A percentile compares a stretch with the other conserved stretches of the same genome.
phyloP scores from a whole-genome alignment of 2,797 vertebrate species.

The Paedocypris micromegethes region DNA sequence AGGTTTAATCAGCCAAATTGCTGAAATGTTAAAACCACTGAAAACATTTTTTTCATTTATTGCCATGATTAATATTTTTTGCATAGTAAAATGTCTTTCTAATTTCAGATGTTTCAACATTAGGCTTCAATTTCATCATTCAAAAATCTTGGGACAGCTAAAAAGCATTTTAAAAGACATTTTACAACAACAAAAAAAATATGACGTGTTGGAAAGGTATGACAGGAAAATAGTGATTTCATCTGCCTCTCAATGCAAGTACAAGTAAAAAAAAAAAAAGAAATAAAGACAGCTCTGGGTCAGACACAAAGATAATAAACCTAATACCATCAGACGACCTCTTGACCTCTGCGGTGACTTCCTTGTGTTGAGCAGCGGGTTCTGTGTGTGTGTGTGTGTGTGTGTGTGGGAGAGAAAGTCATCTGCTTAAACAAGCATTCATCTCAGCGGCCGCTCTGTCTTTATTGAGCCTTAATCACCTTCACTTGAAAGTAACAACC shows the following conservation, averaged over 20 bases:
- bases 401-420: slow-evolving; percentile 40
- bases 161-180: no score
- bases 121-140: no score
- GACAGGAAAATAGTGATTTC: neutral
- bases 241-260: slow-evolving; percentile 14
- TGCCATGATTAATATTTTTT: no score
- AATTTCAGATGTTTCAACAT: no score
- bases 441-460: slow-evolving; percentile 27
- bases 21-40: no score
- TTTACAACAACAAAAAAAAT: no score
- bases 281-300: slow-evolving; percentile 24
- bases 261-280: neutral
- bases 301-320: slow-evolving; percentile 30
- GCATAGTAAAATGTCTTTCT: no score
- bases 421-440: slow-evolving; percentile 34
- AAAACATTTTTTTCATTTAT: no score
- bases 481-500: slow-evolving; percentile 25
- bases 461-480: slow-evolving; percentile 34
- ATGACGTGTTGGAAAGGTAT: no score
- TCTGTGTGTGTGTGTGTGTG: slow-evolving; percentile 20
- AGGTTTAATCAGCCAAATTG: no score
- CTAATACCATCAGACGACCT: slow-evolving; percentile 19
- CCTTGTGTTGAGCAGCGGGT: slow-evolving; percentile 6
- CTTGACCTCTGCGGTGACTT: slow-evolving; percentile 20
- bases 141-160: no score